Evolutionary conservation across 1,140 invertebrate species (phyloP).

Genomic region (Centruroides sculpturatus): DNA sequence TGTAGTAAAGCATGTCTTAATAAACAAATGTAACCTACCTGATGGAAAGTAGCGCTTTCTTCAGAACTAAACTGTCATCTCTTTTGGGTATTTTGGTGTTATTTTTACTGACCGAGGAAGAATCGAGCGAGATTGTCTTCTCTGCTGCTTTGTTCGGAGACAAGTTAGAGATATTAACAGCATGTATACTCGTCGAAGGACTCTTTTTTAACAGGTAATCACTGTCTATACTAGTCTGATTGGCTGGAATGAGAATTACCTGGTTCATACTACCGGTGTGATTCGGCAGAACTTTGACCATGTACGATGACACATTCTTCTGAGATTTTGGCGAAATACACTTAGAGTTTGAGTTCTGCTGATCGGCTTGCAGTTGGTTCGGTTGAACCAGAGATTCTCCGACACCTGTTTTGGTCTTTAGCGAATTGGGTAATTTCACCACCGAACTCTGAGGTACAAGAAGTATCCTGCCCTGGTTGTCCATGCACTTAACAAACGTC

Average conservation of each 20-base stretch:
- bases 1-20: neutral
- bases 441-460: slow-evolving; percentile 5
- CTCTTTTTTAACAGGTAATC: neutral
- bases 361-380: neutral
- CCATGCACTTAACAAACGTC: slow-evolving; percentile 9
- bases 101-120: neutral
- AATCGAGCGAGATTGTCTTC: neutral
- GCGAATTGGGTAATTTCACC: neutral
- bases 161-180: too few relatives aligned
- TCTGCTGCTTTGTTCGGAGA: neutral
- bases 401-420: neutral
- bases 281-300: slow-evolving; percentile 8
- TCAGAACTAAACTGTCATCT: neutral
- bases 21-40: neutral
- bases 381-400: too few relatives aligned
- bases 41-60: neutral
- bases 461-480: slow-evolving; percentile 3
- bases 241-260: neutral
- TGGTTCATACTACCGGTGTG: neutral
- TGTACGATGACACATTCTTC: neutral
- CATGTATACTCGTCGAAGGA: neutral
- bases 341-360: neutral
- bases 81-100: slow-evolving; percentile 2
- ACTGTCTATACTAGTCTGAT: neutral
- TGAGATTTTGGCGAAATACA: neutral